These are phyloP conservation scores for Digitonthophagus gazella DNA, from an alignment of 2,888 invertebrate genomes.

Conservation along the genomic window DNA sequence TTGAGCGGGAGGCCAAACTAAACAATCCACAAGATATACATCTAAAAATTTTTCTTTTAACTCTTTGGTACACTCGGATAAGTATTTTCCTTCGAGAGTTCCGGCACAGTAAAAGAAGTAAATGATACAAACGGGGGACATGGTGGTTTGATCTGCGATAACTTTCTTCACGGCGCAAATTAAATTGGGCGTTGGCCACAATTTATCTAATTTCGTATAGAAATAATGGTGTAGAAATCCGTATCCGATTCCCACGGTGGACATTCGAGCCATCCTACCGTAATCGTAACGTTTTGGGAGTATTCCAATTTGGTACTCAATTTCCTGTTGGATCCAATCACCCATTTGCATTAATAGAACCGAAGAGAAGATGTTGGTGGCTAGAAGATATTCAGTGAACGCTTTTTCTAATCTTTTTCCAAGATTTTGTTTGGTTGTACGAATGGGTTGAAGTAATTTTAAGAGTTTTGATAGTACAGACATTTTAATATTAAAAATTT, in stretches of 20 bases:
- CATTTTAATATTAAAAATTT: too few species aligned
- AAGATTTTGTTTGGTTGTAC: not conserved
- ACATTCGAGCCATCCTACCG: conserved; percentile 70
- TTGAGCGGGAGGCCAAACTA: conserved; percentile 88
- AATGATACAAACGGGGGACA: conserved; percentile 75
- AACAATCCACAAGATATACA: conserved; percentile 84
- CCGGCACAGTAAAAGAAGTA: conserved; percentile 79
- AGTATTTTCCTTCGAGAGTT: conserved; percentile 65
- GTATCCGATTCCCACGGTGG: conserved; percentile 69
- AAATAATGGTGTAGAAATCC: conserved; percentile 86
- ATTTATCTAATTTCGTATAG: conserved; percentile 72
- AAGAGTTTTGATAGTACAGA: not conserved
- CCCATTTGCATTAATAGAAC: conserved; percentile 76
- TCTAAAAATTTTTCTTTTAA: conserved; percentile 67
- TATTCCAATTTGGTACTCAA: conserved; percentile 60
- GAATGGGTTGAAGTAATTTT: not conserved
- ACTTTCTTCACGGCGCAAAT: conserved; percentile 69
- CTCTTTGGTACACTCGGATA: conserved; percentile 59
- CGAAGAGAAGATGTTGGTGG: conserved; percentile 77
- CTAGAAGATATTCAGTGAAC: conserved; percentile 70
- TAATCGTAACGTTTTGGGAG: conserved; percentile 57
- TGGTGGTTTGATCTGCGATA: conserved; percentile 61
- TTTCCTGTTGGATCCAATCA: conserved; percentile 76
- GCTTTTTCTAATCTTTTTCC: conserved; percentile 39
- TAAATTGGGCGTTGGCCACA: conserved; percentile 59